Base-by-base conservation (phyloP, 2,113 vertebrate species). In the Aptenodytes forsteri region DNA sequence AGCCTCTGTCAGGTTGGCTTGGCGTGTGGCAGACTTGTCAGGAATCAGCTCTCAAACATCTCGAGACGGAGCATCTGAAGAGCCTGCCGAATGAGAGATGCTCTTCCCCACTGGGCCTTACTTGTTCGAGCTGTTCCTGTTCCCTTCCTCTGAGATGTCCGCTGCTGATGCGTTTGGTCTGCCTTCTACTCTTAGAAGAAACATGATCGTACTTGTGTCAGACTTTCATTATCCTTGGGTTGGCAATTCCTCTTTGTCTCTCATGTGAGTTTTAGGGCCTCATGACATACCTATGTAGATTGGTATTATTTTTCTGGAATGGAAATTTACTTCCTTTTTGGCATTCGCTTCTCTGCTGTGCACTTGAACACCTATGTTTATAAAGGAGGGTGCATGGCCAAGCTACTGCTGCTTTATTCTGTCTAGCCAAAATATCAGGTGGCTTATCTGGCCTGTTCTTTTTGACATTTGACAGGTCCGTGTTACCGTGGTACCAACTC, bases 401-500 rank as follows among this genome's bases (percentile, higher is more conserved):
- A 79, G 29, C 52, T 91, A 34, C 77, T 77, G 25, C 64, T 73
- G 1, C 77, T 87, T 79, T 56, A 9, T 75, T 95, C 66, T 85
- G 42, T 73, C 49, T 69, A 76, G 66, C 38, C 78, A 38, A 91
- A 95, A 76, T 89, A 76, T 40, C 59, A 46, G 16, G 64, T 66
- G 64, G 42, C 78, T 36, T 84, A 91, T 87, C 84, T 69, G 65
- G 32, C 61, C 47, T 67, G 32, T 75, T 87, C 34, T 84, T 95
- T 87, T 49, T 77, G 79, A 83, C 58, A 70, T 91, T 85, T 94
- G 84, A 77, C 70, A 94, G 85, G 75, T 80, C 62, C 15, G 87
- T 76, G 84, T 96, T 97, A 77, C 90, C 82, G 40, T 88, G 70
- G 90, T 73, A 80, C 84, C 70, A 72, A 3, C 89, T 87, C 56